A percentile compares a stretch with the other conserved stretches of the same genome.
Evolutionary conservation across 2,797 vertebrate species (phyloP).

Genomic region (Sebastes ruberrimus): DNA sequence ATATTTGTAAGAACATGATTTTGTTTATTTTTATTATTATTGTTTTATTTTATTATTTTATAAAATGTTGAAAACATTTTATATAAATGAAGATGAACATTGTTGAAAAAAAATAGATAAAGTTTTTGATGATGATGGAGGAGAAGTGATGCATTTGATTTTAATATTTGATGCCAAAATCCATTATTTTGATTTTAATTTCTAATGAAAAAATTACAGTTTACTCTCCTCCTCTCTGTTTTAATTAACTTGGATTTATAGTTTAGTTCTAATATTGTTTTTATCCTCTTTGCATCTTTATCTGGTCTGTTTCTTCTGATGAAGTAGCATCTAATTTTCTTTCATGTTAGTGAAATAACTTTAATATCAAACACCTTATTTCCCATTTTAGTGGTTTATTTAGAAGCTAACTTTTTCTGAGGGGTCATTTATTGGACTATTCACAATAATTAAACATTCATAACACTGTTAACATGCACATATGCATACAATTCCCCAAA

Average conservation of each 20-base stretch:
- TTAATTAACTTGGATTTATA: too few species aligned
- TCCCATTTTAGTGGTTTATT: background rate
- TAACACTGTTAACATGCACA: background rate
- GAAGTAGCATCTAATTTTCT: too few species aligned
- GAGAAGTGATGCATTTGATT: background rate
- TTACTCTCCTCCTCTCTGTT: too few species aligned
- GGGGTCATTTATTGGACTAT: background rate
- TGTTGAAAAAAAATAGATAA: background rate
- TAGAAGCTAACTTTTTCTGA: background rate
- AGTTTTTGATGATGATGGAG: background rate
- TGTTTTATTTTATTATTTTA: background rate
- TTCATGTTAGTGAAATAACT: background rate
- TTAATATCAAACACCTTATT: background rate
- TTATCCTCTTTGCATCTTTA: too few species aligned
- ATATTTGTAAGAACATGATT: background rate
- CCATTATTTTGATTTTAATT: too few species aligned
- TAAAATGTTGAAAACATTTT: background rate
- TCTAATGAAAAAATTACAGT: too few species aligned
- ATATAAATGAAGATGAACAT: too few species aligned
- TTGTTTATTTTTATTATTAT: too few species aligned
- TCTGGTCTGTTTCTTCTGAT: too few species aligned
- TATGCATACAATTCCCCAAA: too few species aligned
- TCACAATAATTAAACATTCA: background rate
- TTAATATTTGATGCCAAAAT: too few species aligned
- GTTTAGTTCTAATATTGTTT: too few species aligned